These are phyloP conservation scores for Macaca nemestrina DNA, from an alignment of 2,113 vertebrate genomes.

Conservation along the genomic window DNA sequence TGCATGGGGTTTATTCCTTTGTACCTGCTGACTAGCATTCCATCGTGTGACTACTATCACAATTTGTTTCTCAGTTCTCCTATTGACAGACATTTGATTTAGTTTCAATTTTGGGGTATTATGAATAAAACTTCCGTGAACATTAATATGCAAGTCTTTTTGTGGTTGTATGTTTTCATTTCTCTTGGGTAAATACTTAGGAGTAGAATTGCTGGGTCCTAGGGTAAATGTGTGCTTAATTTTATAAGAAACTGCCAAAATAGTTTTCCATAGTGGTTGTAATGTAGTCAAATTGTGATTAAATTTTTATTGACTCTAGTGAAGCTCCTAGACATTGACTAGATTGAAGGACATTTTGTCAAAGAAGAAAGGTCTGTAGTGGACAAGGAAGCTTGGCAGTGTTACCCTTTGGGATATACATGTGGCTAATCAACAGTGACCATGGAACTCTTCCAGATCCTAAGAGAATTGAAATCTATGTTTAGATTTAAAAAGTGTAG, in stretches of 20 bases:
- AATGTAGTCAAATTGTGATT: slow-evolving; percentile 23
- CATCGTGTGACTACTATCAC: not conserved
- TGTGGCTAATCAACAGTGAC: not conserved
- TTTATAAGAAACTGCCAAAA: slow-evolving; percentile 5
- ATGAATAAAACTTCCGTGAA: not conserved
- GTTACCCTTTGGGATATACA: not conserved
- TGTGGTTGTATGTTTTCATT: not conserved
- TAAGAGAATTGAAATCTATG: not conserved
- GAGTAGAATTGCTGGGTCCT: not conserved
- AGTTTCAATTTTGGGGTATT: not conserved
- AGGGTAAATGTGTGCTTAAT: not conserved
- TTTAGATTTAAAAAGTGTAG: not conserved
- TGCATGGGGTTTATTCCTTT: not conserved
- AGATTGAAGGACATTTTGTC: not conserved
- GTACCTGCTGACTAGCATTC: not conserved
- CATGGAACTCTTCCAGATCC: not conserved
- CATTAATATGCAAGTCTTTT: not conserved
- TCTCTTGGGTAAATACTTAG: slow-evolving; percentile 28
- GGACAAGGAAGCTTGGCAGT: not conserved
- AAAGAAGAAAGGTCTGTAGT: not conserved
- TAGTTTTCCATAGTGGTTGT: not conserved
- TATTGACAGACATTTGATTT: not conserved
- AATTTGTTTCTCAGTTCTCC: not conserved
- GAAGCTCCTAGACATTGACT: not conserved
- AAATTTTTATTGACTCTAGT: slow-evolving; percentile 2